A percentile compares a stretch with the other conserved stretches of the same genome.
phyloP scores from a whole-genome alignment of 1,140 invertebrate genomes.

The Lepidurus apus region DNA sequence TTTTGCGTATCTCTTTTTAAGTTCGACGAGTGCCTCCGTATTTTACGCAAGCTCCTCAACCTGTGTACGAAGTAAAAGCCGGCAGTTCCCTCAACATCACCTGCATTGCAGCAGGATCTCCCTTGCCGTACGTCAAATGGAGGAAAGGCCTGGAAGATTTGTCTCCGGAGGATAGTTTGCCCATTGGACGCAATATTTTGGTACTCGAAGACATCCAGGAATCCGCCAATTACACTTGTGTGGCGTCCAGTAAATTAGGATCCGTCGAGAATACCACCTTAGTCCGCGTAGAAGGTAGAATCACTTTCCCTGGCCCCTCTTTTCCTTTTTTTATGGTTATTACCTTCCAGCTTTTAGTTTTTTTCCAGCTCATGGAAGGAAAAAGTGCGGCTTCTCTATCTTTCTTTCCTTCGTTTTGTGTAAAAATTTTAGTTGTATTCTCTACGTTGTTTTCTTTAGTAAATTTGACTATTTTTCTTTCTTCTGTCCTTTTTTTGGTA shows the following conservation, averaged over 20 bases:
- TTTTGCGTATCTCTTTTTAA: slow-evolving; percentile 47
- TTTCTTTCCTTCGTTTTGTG: too few species aligned
- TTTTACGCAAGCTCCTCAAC: slow-evolving; percentile 84
- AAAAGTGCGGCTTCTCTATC: too few species aligned
- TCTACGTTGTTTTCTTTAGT: too few species aligned
- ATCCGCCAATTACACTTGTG: slow-evolving; percentile 93
- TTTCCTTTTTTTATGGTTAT: slow-evolving; percentile 22
- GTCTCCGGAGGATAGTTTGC: slow-evolving; percentile 77
- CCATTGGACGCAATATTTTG: slow-evolving; percentile 79
- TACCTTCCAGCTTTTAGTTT: slow-evolving; percentile 1
- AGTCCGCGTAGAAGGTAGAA: slow-evolving; percentile 90
- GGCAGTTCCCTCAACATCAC: slow-evolving; percentile 85
- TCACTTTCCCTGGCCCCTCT: background rate
- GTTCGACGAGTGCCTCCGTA: slow-evolving; percentile 87
- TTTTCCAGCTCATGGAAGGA: too few species aligned
- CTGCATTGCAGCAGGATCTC: slow-evolving; percentile 92
- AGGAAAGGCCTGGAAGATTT: slow-evolving; percentile 74
- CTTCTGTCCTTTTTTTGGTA: too few species aligned
- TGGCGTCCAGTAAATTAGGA: slow-evolving; percentile 88
- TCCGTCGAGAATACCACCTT: slow-evolving; percentile 77
- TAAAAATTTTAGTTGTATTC: too few species aligned
- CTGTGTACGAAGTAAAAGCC: slow-evolving; percentile 78
- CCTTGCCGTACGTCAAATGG: slow-evolving; percentile 97
- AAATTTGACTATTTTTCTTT: too few species aligned
- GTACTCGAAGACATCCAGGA: slow-evolving; percentile 78